Evolutionary conservation across 2,113 vertebrate species (phyloP).

Genomic region (Dascyllus trimaculatus): DNA sequence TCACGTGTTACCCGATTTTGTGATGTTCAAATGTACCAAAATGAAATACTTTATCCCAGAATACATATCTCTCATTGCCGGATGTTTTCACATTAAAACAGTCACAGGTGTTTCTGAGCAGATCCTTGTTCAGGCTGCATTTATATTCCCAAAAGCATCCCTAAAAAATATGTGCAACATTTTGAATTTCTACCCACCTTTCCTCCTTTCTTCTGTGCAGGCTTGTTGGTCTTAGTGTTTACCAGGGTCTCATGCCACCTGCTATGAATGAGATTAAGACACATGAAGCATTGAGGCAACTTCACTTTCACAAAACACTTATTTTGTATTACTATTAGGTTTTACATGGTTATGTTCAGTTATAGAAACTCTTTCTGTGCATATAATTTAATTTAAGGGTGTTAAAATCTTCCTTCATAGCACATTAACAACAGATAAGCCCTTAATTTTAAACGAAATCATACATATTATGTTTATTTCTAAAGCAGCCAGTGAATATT

Average conservation of each 20-base stretch:
- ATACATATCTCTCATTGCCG: background rate
- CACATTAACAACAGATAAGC: no score
- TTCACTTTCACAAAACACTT: background rate
- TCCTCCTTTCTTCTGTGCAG: slow-evolving; percentile 48
- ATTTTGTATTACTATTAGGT: no score
- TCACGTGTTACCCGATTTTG: background rate
- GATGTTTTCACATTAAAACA: background rate
- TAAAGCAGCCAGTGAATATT: background rate
- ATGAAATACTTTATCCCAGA: background rate
- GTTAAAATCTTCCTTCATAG: background rate
- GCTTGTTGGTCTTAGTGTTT: slow-evolving; percentile 57
- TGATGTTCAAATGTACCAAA: background rate
- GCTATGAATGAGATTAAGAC: slow-evolving; percentile 23
- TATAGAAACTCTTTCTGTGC: no score
- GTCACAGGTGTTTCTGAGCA: background rate
- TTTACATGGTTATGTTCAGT: no score
- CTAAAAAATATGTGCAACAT: background rate
- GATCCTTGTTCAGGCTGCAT: background rate
- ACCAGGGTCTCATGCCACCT: slow-evolving; percentile 61
- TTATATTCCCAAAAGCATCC: background rate
- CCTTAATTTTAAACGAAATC: background rate
- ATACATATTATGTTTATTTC: background rate
- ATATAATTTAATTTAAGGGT: background rate
- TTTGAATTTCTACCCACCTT: slow-evolving; percentile 51
- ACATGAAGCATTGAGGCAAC: background rate